Evolutionary conservation across 2,113 vertebrate genomes (phyloP), one percentile per base, ranked within the genome.

Genomic region (Theropithecus gelada): DNA sequence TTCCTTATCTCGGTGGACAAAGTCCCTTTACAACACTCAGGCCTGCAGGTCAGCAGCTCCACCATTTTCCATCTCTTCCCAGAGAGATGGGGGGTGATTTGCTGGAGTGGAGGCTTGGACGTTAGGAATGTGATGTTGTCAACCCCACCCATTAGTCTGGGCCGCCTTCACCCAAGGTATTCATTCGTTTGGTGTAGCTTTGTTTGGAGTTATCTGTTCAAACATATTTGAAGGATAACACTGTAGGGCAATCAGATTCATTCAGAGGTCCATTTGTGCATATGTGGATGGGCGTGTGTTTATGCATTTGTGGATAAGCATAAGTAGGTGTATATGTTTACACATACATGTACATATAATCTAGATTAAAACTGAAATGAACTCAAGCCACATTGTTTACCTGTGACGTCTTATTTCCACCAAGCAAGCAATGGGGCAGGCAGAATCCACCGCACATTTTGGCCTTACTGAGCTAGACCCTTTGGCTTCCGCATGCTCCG

Each of bases 1-100:
- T 9, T 35, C 12, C 12, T 30, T 27, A n/a, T 16, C 50, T 16
- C 38, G 0, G 2, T 20, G 80, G 27, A 27, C 59, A 43, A 48
- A 17, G 5, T 48, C n/a, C 7, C 17, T 50, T 35, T 18, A 14
- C 10, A 18, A 5, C 64, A 27, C 11, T 17, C 0, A 12, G 57
- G 13, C 50, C 0, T 6, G 9, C 0, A 0, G 50, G 52, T 43
- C 13, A 14, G 43, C 10, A 18, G 52, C 73, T 52, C 13, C 2
- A 2, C 35, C 3, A 2, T 20, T 25, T 83, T 40, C 14, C 2
- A 6, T 48, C 20, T 43, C 3, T 55, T 25, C 61, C 86, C 16
- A 2, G 55, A 55, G 80, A 86, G 20, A 7, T 7, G 2, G 5
- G 5, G 40, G 20, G 6, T 2, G 0, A 2, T 25, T 75, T 12